These are phyloP conservation scores for Fragum sueziense DNA, from an alignment of 2,888 invertebrate genomes.

Conservation along the genomic window DNA sequence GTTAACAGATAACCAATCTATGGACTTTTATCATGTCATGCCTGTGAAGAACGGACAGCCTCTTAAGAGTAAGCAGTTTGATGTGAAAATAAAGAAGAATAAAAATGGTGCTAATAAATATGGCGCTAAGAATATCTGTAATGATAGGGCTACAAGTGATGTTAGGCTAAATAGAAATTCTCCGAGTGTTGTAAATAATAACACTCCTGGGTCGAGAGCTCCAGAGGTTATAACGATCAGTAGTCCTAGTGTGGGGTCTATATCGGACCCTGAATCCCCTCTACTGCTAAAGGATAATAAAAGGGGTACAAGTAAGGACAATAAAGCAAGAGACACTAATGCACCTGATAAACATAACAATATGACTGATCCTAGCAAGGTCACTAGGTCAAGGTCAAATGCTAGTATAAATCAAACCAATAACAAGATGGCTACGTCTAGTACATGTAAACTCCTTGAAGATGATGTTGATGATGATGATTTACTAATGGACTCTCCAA, in stretches of 20 bases:
- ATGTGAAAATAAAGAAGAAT: conserved; percentile 33
- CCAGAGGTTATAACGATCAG: conserved; percentile 27
- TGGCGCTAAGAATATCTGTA: background rate
- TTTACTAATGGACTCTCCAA: background rate
- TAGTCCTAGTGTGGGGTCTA: conserved; percentile 39
- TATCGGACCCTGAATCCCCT: conserved; percentile 52
- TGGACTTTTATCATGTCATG: conserved; percentile 52
- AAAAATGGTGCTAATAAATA: conserved; percentile 1
- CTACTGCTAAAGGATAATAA: conserved; percentile 33
- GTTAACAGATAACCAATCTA: conserved; percentile 26
- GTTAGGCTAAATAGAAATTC: background rate
- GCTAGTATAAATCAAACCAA: background rate
- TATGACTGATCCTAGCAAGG: conserved; percentile 9
- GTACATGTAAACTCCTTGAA: background rate
- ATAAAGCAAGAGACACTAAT: background rate
- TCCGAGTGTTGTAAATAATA: background rate
- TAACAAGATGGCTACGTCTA: background rate
- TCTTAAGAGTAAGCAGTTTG: conserved; percentile 31
- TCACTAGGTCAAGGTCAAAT: conserved; percentile 25
- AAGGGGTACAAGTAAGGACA: background rate
- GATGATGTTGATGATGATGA: background rate
- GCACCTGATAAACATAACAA: background rate
- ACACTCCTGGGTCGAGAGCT: background rate
- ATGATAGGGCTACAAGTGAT: background rate
- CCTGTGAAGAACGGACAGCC: conserved; percentile 48